Evolutionary conservation across 2,113 vertebrate species (phyloP).

Genomic region (Pao palembangensis): DNA sequence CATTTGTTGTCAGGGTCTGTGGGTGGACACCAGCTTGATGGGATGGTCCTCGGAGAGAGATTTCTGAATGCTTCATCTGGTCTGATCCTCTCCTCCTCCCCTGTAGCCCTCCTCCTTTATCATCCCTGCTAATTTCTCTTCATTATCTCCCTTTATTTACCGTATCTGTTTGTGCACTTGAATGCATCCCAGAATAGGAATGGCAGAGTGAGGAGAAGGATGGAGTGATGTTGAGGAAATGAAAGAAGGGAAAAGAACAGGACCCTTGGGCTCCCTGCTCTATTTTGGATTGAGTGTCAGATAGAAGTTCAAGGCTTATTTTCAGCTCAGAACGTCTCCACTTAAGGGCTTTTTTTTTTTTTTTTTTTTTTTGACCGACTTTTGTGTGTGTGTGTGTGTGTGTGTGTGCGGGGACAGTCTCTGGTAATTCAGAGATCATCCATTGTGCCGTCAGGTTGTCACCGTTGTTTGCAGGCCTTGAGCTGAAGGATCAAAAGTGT

Average conservation of each 20-base stretch:
- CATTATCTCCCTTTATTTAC: not conserved
- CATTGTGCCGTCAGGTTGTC: too few relatives aligned
- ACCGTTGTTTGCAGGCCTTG: too few relatives aligned
- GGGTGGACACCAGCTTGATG: constrained; percentile 64
- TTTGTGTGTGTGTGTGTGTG: not conserved
- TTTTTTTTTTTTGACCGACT: not conserved
- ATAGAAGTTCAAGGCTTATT: constrained; percentile 48
- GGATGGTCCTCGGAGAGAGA: constrained; percentile 52
- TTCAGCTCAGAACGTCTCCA: constrained; percentile 20
- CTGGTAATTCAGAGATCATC: too few relatives aligned
- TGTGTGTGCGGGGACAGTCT: not conserved
- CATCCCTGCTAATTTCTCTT: not conserved
- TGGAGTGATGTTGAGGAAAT: constrained; percentile 24
- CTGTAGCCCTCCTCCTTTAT: constrained; percentile 9
- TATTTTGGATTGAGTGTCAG: constrained; percentile 54
- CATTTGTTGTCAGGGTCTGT: constrained; percentile 63
- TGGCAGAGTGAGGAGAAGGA: not conserved
- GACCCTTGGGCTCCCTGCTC: constrained; percentile 46
- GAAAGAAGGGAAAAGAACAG: constrained; percentile 40
- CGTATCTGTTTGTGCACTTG: not conserved
- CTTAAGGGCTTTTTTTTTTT: not conserved
- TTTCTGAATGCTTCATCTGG: constrained; percentile 47
- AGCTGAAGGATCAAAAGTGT: too few relatives aligned
- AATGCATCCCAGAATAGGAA: not conserved
- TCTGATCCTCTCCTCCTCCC: constrained; percentile 13